Base-by-base conservation (phyloP, 2,888 invertebrate species). In the Frankliniella fusca region DNA sequence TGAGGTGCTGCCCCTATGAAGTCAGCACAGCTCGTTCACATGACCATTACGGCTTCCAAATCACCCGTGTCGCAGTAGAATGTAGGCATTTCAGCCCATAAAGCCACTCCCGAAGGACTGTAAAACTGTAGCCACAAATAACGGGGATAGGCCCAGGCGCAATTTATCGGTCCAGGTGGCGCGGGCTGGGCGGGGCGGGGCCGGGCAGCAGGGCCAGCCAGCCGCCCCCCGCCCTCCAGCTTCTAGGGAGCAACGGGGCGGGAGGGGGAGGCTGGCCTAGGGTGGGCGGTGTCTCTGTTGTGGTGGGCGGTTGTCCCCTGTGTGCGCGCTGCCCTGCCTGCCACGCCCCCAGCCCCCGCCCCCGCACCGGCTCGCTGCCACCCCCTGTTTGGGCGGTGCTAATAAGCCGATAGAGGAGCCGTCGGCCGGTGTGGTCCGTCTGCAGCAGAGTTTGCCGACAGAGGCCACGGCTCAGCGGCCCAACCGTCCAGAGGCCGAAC, bases 101-200 rank as follows among this genome's bases (percentile, higher is more conserved):
- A 76, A 76, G 23, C 70, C 70, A 76, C 70, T 76, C 70, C 70
- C 23, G 70, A 27, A 38, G 70, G 70, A 27, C 70, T 76, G 23
- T 76, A 76, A 76, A 76, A 76, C 27, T 76, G 70, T 76, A 76
- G 70, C 70, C 70, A 76, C 70, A 76, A 76, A 76, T 27, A 76
- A 76, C 11, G 27, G 38, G 38, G 38, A 38, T 38, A 38, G 38
- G 38, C 38, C 38, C 38, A 38, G 61, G 61, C 5, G 61, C 23
- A 27, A 76, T 76, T 76, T 76, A 76, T 76, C 27, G 70, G 70
- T 27, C 70, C 70, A 76, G 70, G 70, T 76, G 70, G 70, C 70
- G 54, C 18, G 54, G n/a, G n/a, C 38, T 38, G 38, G 38, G 5
- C 38, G 3, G 38, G 38, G 38, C 38, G 3, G 38, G 38, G 38